Conservation (phyloP, 2,113 vertebrate species). For the Prochilodus magdalenae region DNA sequence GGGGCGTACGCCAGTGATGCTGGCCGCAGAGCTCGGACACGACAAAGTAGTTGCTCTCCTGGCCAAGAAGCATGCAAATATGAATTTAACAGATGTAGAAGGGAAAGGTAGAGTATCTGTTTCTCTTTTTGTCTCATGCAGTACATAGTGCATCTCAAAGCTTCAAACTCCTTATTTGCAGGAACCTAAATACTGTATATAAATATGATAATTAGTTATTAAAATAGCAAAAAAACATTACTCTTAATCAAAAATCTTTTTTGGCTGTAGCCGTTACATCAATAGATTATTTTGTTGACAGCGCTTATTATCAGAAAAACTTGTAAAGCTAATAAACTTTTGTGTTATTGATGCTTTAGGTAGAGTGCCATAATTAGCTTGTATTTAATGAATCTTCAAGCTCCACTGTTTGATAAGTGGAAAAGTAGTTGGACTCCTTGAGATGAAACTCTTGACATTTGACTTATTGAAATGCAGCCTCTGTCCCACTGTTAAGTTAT, state of each 20-base stretch:
- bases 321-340: too few relatives aligned
- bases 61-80: constrained; percentile 78
- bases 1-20: constrained; percentile 86
- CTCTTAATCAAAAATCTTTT: not conserved
- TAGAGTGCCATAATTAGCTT: not conserved
- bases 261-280: too few relatives aligned
- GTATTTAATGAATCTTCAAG: not conserved
- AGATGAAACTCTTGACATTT: constrained; percentile 2
- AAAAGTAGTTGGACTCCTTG: not conserved
- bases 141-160: too few relatives aligned
- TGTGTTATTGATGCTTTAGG: not conserved
- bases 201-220: too few relatives aligned
- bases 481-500: constrained; percentile 62
- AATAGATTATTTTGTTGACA: too few relatives aligned
- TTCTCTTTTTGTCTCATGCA: not conserved
- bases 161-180: too few relatives aligned
- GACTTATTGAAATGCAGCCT: constrained; percentile 64
- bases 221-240: too few relatives aligned
- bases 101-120: constrained; percentile 82
- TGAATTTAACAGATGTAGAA: constrained; percentile 84
- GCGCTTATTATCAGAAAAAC: too few relatives aligned
- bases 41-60: constrained; percentile 80
- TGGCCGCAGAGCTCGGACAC: constrained; percentile 86
- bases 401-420: not conserved
- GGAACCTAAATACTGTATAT: too few relatives aligned